Base-by-base conservation (phyloP, 1,140 invertebrate species). In the Drosophila bocqueti region DNA sequence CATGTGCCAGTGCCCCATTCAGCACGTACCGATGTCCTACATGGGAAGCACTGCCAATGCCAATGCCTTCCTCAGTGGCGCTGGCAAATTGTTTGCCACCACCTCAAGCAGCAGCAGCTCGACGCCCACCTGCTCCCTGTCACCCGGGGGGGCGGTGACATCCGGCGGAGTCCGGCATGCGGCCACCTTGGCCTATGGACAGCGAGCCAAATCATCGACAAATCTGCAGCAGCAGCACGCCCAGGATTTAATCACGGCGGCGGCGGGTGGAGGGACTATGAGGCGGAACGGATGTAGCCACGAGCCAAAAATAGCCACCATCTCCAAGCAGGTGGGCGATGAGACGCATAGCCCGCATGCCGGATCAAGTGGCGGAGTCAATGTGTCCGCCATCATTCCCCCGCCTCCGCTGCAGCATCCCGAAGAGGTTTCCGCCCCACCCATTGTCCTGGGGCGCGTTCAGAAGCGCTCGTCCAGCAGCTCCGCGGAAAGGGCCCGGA, bases 1-100 rank as follows among this genome's bases (percentile, higher is more conserved):
- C 15, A 92, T 92, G 71, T 93, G 92, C 71, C 92, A 93, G 58
- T 93, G 92, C 58, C 92, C 92, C 18, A 86, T 93, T 43, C 92
- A 93, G 59, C 92, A 93, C 62, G 92, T 93, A 26, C 92, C 92
- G n/a, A 93, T 93, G 92, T 92, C 91, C 46, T 93, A 93, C 58
- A 93, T 93, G 91, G 91, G 91, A 24, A 92, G 81, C 55, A 85
- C 83, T 73, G 84, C 82, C 45, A 91, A 92, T 63, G 85, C 89
- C 43, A 84, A 84, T 62, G 77, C 78, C 31, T 91, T 85, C 69
- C 73, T 93, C 7, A 86, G 79, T 79, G 72, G 83, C 26, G 85
- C 84, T 9, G 77, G 85, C 40, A 87, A 87, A 38, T 71, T 89
- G 21, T 89, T 89, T 26, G 63, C 60, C 24, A 34, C 61, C 29